Evolutionary conservation across 2,113 vertebrate genomes (phyloP), one percentile per base, ranked within the genome.

Genomic region (Callopanchax toddi): DNA sequence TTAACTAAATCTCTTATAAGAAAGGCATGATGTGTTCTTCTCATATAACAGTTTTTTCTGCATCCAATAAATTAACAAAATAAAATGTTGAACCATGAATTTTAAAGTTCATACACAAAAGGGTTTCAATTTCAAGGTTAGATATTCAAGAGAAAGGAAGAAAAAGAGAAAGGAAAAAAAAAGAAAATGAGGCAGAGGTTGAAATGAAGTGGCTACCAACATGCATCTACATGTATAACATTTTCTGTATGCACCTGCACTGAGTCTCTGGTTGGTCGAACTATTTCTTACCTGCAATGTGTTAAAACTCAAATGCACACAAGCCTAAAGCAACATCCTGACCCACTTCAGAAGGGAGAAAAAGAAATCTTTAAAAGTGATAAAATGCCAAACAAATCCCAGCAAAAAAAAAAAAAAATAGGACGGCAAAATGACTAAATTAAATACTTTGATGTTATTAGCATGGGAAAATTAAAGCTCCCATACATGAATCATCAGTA

Each of bases 201-300:
- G 36, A 72, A 12, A 50, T 22, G 4, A 16, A 62, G 25, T 20
- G 16, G 56, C 22, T 12, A 17, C 6, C 36, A 62, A 26, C 46
- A 51, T 18, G 25, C 6, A 37, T 60, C 66, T 60, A 26, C 32
- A 43, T 34, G 36, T 32, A 45, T 64, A 34, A 70, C 53, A 59
- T 53, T 50, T 32, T 58, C 7, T 40, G 57, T 15, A 40, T 44
- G n/a, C 26, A 20, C 7, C 39, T 22, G 37, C 23, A 40, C 53
- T n/a, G 37, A 64, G 12, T 58, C 43, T 46, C 54, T 61, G 40
- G 42, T 56, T 66, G 48, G 56, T 44, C 75, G 54, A 78, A 71
- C 52, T 71, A 64, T 61, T 72, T 56, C 70, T 81, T 51, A 75
- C 64, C 61, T 79, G 29, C 3, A 6, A 54, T 73, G 42, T 73